phyloP scores from a whole-genome alignment of 2,797 vertebrate species.

The Amblyopsis hoosieri region DNA sequence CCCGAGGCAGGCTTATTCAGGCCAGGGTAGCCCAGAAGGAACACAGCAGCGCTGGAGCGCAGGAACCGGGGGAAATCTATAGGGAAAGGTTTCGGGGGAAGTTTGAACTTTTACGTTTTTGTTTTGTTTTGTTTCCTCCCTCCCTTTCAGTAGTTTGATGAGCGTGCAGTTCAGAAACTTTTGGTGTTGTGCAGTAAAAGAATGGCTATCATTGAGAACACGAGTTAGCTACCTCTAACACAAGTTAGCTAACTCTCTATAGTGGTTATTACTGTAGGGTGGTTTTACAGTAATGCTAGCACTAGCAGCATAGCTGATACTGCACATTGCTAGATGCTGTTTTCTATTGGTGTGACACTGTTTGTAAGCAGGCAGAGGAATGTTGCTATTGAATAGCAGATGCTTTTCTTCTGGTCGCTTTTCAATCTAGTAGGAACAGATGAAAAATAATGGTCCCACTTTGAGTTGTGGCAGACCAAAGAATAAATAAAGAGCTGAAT shows the following conservation, averaged over 20 bases:
- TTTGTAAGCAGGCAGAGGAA: slow-evolving; percentile 45
- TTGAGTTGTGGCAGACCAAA: slow-evolving; percentile 71
- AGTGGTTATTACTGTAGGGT: slow-evolving; percentile 1
- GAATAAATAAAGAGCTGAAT: slow-evolving; percentile 63
- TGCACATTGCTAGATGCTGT: slow-evolving; percentile 2
- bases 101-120: slow-evolving; percentile 59
- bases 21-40: slow-evolving; percentile 60
- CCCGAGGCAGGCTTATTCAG: slow-evolving; percentile 75
- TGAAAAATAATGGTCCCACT: slow-evolving; percentile 55
- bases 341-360: slow-evolving; percentile 24
- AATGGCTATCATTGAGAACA: slow-evolving; percentile 23
- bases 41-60: slow-evolving; percentile 45
- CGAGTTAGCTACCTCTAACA: slow-evolving; percentile 1
- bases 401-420: slow-evolving; percentile 42
- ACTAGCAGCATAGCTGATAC: not conserved
- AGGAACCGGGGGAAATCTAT: slow-evolving; percentile 55
- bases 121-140: not conserved
- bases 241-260: not conserved
- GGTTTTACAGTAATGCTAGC: not conserved
- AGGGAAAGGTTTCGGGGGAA: slow-evolving; percentile 62
- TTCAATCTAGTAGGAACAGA: slow-evolving; percentile 57
- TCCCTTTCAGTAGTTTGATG: slow-evolving; percentile 50
- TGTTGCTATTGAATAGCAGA: slow-evolving; percentile 40
- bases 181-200: slow-evolving; percentile 8
- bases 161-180: slow-evolving; percentile 47